Percentiles rank a stretch among this genome's conserved stretches.
Evolutionary conservation across 2,797 vertebrate genomes (phyloP).

Genomic region (Carapus acus): DNA sequence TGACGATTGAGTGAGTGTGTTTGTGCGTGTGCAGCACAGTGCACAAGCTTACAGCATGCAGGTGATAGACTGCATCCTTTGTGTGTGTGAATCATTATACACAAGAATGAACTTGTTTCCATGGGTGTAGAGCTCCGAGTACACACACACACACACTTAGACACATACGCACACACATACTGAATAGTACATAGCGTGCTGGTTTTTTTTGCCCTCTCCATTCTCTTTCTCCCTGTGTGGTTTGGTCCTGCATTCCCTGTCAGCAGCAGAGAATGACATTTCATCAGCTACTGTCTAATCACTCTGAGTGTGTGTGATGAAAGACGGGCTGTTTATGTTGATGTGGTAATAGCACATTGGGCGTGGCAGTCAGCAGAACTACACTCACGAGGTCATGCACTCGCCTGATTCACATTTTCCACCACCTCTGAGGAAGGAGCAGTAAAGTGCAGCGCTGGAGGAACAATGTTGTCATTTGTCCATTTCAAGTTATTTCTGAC

Average conservation of each 20-base stretch:
- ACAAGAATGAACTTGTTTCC: conserved; percentile 18
- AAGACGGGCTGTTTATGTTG: neutral
- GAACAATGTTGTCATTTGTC: too few species aligned
- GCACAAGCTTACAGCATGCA: neutral
- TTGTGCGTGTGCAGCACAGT: conserved; percentile 9
- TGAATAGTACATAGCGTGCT: conserved; percentile 34
- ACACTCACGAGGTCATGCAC: too few species aligned
- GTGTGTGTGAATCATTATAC: conserved; percentile 36
- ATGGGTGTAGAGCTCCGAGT: neutral
- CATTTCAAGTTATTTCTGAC: neutral
- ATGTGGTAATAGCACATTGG: neutral
- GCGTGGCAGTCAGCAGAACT: neutral
- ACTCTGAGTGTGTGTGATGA: neutral
- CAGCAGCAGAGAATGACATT: conserved; percentile 26
- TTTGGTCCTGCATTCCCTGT: conserved; percentile 55
- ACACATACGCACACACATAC: conserved; percentile 1
- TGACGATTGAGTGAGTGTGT: conserved; percentile 12
- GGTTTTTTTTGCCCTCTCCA: conserved; percentile 65
- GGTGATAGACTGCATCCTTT: neutral
- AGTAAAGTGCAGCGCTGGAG: too few species aligned
- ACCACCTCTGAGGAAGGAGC: too few species aligned
- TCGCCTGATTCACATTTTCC: too few species aligned
- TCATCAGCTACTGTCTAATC: neutral
- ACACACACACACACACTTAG: too few species aligned
- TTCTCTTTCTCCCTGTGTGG: conserved; percentile 54